Evolutionary conservation across 2,888 invertebrate genomes (phyloP).

Genomic region (Ennomos quercinarius): DNA sequence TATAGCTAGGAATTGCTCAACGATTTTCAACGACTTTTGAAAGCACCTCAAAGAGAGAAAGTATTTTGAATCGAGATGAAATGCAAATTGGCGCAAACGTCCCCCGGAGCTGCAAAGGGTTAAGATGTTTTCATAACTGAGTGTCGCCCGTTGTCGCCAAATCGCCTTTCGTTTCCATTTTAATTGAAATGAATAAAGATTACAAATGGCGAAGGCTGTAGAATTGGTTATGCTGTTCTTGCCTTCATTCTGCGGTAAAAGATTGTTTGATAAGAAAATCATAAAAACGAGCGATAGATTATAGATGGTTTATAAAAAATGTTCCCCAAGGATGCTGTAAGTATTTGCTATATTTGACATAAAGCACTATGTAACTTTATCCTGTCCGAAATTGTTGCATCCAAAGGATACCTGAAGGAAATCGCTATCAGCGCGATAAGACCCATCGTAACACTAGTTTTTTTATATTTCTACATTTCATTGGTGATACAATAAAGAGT

Average conservation of each 20-base stretch:
- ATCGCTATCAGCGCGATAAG: no score
- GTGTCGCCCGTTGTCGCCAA: slow-evolving; percentile 58
- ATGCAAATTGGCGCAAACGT: slow-evolving; percentile 70
- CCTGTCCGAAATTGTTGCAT: no score
- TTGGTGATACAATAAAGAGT: no score
- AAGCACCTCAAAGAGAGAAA: slow-evolving; percentile 28
- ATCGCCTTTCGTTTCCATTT: slow-evolving; percentile 47
- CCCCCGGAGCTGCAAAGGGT: slow-evolving; percentile 66
- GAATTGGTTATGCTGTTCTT: slow-evolving; percentile 35
- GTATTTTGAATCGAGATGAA: slow-evolving; percentile 67
- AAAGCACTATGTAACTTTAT: no score
- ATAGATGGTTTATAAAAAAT: no score
- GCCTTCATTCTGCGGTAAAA: not conserved
- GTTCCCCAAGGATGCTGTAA: no score
- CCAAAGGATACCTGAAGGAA: no score
- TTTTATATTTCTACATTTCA: no score
- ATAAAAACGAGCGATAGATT: no score
- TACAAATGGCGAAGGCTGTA: slow-evolving; percentile 41
- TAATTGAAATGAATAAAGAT: slow-evolving; percentile 49
- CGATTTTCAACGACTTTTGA: not conserved
- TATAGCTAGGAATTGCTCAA: not conserved
- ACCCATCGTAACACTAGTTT: no score
- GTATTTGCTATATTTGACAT: no score
- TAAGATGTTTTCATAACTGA: slow-evolving; percentile 80
- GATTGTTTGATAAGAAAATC: no score